A percentile compares a stretch with the other conserved stretches of the same genome.
These are phyloP conservation scores for Nothoprocta pentlandii DNA, from an alignment of 2,113 vertebrate genomes.

Conservation along the genomic window DNA sequence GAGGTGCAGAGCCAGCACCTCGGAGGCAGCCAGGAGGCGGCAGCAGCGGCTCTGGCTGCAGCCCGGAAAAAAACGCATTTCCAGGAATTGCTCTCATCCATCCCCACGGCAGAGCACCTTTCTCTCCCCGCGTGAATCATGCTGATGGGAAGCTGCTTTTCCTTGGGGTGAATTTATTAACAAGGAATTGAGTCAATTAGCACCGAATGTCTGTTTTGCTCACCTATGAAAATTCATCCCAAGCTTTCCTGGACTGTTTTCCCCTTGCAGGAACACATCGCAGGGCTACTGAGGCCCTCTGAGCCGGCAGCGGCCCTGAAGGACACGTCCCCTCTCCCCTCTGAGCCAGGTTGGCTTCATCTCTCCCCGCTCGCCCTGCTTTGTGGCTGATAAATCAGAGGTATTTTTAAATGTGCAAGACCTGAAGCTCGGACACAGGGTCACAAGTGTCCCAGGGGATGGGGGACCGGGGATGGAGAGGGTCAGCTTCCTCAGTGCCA, in stretches of 20 bases:
- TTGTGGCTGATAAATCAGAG: not conserved
- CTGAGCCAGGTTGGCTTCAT: not conserved
- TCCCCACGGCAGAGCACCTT: not conserved
- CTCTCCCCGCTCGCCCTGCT: not conserved
- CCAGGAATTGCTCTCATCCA: not conserved
- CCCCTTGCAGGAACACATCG: accelerated
- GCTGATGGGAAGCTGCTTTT: not conserved
- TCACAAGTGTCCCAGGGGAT: too few relatives aligned
- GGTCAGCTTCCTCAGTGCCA: not conserved
- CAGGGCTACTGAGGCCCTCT: not conserved
- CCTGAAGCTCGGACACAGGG: not conserved
- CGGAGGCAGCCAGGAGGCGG: conserved; percentile 52
- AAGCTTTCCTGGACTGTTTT: not conserved
- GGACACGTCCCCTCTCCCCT: not conserved
- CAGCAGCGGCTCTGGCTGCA: not conserved
- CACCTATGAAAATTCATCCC: not conserved
- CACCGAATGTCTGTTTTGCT: not conserved
- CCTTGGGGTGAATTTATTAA: too few relatives aligned
- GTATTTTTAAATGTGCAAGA: not conserved
- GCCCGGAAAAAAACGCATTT: not conserved
- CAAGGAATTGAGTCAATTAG: not conserved
- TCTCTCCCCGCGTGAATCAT: not conserved
- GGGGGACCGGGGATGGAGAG: not conserved
- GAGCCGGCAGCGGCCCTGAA: not conserved
- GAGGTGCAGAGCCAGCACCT: not conserved